These are phyloP conservation scores for Sitta carolinensis DNA, from an alignment of 2,797 vertebrate species.

Conservation along the genomic window DNA sequence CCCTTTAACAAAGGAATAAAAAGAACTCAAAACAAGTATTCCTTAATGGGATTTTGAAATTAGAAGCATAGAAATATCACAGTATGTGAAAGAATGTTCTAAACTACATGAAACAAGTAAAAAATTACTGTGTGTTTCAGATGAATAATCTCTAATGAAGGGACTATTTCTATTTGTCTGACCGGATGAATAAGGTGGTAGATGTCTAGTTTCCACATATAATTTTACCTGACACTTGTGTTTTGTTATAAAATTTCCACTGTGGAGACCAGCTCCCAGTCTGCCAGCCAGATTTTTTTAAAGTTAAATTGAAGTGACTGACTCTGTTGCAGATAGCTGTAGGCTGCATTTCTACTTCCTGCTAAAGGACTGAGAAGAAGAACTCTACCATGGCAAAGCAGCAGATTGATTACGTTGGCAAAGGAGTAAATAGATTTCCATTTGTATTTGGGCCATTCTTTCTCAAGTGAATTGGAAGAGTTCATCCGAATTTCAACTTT, in stretches of 20 bases:
- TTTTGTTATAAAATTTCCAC: constrained; percentile 52
- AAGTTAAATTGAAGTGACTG: constrained; percentile 64
- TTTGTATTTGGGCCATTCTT: background rate
- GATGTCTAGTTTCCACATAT: constrained; percentile 4
- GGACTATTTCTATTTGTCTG: background rate
- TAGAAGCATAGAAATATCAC: background rate
- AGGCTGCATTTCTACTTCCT: constrained; percentile 40
- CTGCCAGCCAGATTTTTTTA: constrained; percentile 56
- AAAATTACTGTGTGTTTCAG: background rate
- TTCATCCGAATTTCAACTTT: background rate
- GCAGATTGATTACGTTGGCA: background rate
- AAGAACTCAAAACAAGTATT: background rate
- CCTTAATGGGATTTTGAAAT: background rate
- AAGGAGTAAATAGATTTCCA: background rate
- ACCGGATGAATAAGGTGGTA: constrained; percentile 15
- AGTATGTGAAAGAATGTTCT: background rate
- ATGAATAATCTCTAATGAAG: constrained; percentile 24
- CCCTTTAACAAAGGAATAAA: background rate
- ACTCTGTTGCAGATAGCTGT: constrained; percentile 14
- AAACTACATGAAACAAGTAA: background rate
- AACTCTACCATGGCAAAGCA: background rate
- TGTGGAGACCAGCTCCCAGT: constrained; percentile 24
- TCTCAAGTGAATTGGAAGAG: background rate
- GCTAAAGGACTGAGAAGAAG: background rate
- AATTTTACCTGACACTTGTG: constrained; percentile 48